These are phyloP conservation scores for Hyles lineata DNA, from an alignment of 2,888 invertebrate species.

Conservation along the genomic window DNA sequence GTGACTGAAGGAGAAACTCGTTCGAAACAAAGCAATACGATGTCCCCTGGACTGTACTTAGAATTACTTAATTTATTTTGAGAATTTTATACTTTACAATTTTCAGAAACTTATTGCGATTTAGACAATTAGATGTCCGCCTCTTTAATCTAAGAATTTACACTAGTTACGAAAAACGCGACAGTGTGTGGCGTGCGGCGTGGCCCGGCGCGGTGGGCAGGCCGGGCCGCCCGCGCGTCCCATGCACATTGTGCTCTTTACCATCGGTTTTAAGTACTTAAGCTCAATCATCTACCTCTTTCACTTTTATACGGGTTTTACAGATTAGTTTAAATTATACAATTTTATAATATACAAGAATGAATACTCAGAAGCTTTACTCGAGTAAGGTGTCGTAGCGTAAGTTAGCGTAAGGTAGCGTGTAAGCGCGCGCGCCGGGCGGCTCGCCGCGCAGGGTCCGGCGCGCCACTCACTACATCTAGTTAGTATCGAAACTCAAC, in stretches of 20 bases:
- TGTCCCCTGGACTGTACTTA: slow-evolving; percentile 83
- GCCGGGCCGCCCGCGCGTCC: slow-evolving; percentile 45
- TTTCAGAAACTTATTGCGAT: slow-evolving; percentile 78
- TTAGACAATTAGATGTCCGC: slow-evolving; percentile 81
- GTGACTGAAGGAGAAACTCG: slow-evolving; percentile 80
- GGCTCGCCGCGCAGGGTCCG: slow-evolving; percentile 80
- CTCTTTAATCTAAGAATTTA: slow-evolving; percentile 77
- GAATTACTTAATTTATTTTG: slow-evolving; percentile 84
- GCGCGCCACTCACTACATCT: slow-evolving; percentile 67
- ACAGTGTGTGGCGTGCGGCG: slow-evolving; percentile 49
- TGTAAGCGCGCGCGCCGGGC: slow-evolving; percentile 69
- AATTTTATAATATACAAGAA: slow-evolving; percentile 80
- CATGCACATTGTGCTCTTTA: slow-evolving; percentile 71
- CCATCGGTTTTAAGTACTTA: slow-evolving; percentile 82
- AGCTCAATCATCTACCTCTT: slow-evolving; percentile 84
- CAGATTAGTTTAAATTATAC: slow-evolving; percentile 85
- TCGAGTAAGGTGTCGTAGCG: slow-evolving; percentile 79
- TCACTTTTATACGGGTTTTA: slow-evolving; percentile 85
- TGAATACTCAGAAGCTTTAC: slow-evolving; percentile 85
- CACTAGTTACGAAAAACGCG: slow-evolving; percentile 58
- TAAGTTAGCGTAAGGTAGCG: slow-evolving; percentile 69
- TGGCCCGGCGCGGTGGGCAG: slow-evolving; percentile 46
- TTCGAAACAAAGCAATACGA: slow-evolving; percentile 77
- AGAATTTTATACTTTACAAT: slow-evolving; percentile 79
- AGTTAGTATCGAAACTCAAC: slow-evolving; percentile 80